A percentile compares a stretch with the other conserved stretches of the same genome.
Evolutionary conservation across 2,888 invertebrate genomes (phyloP).

Genomic region (Nephrotoma flavescens): DNA sequence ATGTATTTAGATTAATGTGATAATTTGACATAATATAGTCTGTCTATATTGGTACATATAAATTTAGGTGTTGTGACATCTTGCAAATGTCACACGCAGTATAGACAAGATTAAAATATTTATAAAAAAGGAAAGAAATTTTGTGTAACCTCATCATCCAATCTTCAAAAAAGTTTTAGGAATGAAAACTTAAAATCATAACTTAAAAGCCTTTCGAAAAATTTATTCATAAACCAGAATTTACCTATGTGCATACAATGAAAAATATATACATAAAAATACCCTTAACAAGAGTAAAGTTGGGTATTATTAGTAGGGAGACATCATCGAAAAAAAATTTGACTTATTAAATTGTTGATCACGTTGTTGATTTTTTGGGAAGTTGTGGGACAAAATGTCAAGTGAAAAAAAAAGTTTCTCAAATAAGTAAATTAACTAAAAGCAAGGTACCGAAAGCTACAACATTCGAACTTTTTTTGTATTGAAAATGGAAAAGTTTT

Average conservation of each 20-base stretch:
- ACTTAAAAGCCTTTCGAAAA: neutral
- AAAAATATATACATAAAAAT: too few relatives aligned
- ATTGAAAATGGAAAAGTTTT: neutral
- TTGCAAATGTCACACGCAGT: too few relatives aligned
- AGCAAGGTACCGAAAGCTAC: neutral
- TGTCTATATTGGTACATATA: too few relatives aligned
- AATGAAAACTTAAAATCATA: neutral
- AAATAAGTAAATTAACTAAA: neutral
- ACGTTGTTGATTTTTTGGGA: neutral
- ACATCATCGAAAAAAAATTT: neutral
- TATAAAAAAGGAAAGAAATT: too few relatives aligned
- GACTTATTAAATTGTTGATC: neutral
- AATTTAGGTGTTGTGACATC: too few relatives aligned
- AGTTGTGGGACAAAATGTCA: neutral
- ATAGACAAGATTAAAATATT: too few relatives aligned
- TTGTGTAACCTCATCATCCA: too few relatives aligned
- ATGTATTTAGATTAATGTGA: too few relatives aligned
- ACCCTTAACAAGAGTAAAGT: neutral
- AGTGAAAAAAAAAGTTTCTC: neutral
- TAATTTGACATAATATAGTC: too few relatives aligned
- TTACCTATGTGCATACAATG: neutral
- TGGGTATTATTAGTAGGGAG: neutral
- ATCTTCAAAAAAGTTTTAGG: neutral
- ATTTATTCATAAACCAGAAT: neutral
- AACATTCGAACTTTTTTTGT: neutral